Percentiles rank a stretch among this genome's conserved stretches.
These are phyloP conservation scores for Sardinella longiceps DNA, from an alignment of 2,797 vertebrate species.

Conservation along the genomic window DNA sequence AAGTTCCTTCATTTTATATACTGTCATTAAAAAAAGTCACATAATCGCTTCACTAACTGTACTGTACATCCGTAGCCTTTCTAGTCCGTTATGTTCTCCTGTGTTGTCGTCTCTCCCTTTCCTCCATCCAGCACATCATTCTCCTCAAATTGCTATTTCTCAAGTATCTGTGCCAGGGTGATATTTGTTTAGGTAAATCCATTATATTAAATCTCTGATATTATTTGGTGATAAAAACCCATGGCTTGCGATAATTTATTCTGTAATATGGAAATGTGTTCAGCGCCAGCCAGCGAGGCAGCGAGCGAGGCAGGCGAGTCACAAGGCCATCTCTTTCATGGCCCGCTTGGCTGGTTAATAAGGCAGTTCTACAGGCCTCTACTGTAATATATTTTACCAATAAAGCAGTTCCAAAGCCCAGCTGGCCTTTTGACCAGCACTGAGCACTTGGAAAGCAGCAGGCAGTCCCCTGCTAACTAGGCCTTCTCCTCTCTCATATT, in stretches of 20 bases:
- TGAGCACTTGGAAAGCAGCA: slow-evolving; percentile 72
- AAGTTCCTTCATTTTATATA: neutral
- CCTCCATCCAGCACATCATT: slow-evolving; percentile 20
- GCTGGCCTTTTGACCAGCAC: slow-evolving; percentile 67
- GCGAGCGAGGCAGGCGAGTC: slow-evolving; percentile 68
- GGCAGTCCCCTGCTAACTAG: slow-evolving; percentile 76
- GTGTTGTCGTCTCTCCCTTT: neutral
- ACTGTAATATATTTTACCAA: slow-evolving; percentile 83
- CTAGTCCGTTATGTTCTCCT: neutral
- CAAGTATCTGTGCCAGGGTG: slow-evolving; percentile 34
- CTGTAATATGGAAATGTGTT: slow-evolving; percentile 74
- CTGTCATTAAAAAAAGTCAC: neutral
- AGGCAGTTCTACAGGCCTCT: slow-evolving; percentile 74
- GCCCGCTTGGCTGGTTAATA: slow-evolving; percentile 70
- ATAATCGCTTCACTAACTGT: neutral
- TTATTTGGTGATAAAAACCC: slow-evolving; percentile 58
- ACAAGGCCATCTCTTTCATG: slow-evolving; percentile 71
- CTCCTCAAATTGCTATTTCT: slow-evolving; percentile 42
- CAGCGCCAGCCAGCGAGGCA: too few relatives aligned
- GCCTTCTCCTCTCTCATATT: slow-evolving; percentile 80
- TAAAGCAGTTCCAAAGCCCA: slow-evolving; percentile 75
- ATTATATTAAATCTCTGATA: slow-evolving; percentile 59
- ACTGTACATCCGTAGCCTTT: neutral
- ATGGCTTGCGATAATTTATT: slow-evolving; percentile 68
- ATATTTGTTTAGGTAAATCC: slow-evolving; percentile 54